These are phyloP conservation scores for Ptychodera flava DNA, from an alignment of 35 echinoderm and acorn worm genomes.

Conservation along the genomic window DNA sequence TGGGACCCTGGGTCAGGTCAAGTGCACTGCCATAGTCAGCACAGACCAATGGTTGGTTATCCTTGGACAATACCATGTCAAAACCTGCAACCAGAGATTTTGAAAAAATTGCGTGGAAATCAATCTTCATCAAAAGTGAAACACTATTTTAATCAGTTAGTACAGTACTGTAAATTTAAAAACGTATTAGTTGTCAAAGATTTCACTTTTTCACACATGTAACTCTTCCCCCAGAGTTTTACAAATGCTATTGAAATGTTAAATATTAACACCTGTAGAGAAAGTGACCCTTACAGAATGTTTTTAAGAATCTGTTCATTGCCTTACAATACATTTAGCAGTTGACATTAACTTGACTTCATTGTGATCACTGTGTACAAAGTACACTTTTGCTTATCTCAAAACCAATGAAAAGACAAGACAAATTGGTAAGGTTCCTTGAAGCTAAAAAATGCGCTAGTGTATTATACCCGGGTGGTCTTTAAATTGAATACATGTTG, in stretches of 20 bases:
- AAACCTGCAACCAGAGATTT: background rate
- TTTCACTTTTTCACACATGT: background rate
- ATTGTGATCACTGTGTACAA: no score
- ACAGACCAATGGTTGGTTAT: background rate
- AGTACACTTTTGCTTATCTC: no score
- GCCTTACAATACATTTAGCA: no score
- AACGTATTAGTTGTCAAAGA: background rate
- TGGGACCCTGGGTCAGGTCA: background rate
- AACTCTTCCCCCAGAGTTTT: no score
- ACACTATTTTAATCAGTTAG: background rate
- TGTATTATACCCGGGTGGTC: no score
- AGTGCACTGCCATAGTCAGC: background rate
- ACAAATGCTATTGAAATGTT: no score
- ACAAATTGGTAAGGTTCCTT: background rate
- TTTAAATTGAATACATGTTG: no score
- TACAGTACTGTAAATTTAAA: background rate
- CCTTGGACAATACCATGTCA: background rate
- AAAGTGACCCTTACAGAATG: no score
- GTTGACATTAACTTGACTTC: no score
- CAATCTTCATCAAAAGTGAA: background rate
- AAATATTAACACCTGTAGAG: no score
- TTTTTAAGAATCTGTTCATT: no score
- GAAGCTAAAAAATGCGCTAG: background rate
- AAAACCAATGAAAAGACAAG: no score
- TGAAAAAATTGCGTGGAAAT: background rate